Conservation (phyloP, 2,113 vertebrate genomes). For the Megalops atlanticus region DNA sequence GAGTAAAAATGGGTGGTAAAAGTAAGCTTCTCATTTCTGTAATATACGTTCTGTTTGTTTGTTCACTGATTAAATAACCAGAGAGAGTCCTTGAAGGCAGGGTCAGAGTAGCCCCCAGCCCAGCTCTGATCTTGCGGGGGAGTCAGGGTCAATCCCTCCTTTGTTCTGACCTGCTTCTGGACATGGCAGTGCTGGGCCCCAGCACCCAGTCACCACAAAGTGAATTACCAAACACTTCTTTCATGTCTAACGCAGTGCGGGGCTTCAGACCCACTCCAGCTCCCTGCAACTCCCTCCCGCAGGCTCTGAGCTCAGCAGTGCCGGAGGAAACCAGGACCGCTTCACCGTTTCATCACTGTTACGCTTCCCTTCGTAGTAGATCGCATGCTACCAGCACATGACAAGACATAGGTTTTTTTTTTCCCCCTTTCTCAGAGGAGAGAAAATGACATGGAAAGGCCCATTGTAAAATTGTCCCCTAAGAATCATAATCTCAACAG, state of each 20-base stretch:
- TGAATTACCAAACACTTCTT: constrained; percentile 72
- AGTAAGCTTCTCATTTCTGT: constrained; percentile 40
- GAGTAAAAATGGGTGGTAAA: constrained; percentile 26
- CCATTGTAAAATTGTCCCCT: neutral
- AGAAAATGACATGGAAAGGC: neutral
- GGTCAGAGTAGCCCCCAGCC: constrained; percentile 44
- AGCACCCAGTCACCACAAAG: constrained; percentile 67
- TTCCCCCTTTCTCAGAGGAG: neutral
- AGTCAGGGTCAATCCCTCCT: neutral
- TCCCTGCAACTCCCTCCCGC: neutral
- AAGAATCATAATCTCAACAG: neutral
- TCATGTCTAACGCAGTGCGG: constrained; percentile 53
- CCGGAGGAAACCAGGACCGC: neutral
- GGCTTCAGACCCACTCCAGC: constrained; percentile 29
- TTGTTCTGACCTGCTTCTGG: constrained; percentile 50
- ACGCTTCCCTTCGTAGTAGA: neutral
- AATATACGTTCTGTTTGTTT: constrained; percentile 38
- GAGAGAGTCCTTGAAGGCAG: constrained; percentile 42
- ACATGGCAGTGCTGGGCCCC: constrained; percentile 42
- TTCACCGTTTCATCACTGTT: neutral
- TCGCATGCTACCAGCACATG: neutral
- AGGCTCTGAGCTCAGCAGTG: neutral
- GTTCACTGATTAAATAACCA: constrained; percentile 54
- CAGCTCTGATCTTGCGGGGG: constrained; percentile 28
- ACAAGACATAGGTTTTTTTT: neutral